Evolutionary conservation across 2,888 invertebrate genomes (phyloP).

Genomic region (Ophonus ardosiacus): DNA sequence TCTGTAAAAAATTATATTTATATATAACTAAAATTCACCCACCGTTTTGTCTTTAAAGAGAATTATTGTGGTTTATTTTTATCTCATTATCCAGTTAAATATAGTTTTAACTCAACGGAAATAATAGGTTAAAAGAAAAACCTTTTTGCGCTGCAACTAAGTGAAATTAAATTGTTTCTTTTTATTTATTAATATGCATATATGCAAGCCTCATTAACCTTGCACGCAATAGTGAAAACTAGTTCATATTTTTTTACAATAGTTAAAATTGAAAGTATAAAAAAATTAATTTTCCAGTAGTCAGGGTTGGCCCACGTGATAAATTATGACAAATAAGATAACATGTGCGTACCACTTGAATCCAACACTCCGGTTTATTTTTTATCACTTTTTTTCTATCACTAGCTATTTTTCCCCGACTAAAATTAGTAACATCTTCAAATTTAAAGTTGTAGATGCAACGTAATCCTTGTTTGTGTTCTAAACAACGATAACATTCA

Average conservation of each 20-base stretch:
- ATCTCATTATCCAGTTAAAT: constrained; percentile 14
- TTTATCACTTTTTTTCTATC: constrained; percentile 18
- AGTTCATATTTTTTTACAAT: not conserved
- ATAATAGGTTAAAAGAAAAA: constrained; percentile 13
- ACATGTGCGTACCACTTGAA: constrained; percentile 33
- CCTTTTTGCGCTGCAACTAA: not conserved
- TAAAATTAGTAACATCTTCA: not conserved
- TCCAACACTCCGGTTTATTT: constrained; percentile 5
- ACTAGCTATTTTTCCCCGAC: not conserved
- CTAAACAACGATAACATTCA: not conserved
- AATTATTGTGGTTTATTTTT: not conserved
- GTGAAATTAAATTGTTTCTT: constrained; percentile 13
- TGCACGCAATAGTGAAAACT: constrained; percentile 1
- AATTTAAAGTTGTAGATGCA: not conserved
- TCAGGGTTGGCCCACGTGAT: constrained; percentile 30
- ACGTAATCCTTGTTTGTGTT: not conserved
- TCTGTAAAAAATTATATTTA: not conserved
- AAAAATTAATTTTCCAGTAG: constrained; percentile 9
- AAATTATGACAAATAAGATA: constrained; percentile 28
- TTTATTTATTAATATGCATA: constrained; percentile 11
- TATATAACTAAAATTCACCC: not conserved
- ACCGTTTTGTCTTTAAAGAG: not conserved
- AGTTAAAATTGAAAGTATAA: not conserved
- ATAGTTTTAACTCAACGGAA: constrained; percentile 1
- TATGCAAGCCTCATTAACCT: constrained; percentile 5